phyloP scores from a whole-genome alignment of 2,113 vertebrate genomes.

The Tragelaphus imberbis region DNA sequence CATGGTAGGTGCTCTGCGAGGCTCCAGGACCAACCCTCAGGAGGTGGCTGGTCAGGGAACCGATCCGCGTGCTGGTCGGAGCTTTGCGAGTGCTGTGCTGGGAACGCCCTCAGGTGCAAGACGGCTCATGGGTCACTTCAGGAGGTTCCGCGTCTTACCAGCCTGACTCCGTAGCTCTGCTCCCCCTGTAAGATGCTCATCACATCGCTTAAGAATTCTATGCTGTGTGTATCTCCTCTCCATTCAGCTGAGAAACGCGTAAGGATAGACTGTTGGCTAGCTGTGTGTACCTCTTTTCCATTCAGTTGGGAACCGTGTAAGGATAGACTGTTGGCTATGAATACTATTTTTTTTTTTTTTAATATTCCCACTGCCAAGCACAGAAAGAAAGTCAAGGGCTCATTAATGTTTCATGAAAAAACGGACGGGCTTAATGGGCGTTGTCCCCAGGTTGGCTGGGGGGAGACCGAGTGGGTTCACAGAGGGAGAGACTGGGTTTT shows the following conservation, averaged over 20 bases:
- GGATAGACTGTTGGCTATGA: background rate
- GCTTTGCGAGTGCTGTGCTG: fast-evolving
- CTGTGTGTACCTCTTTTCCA: background rate
- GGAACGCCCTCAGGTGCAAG: fast-evolving
- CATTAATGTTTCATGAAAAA: background rate
- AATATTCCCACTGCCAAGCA: background rate
- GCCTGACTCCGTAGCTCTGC: fast-evolving
- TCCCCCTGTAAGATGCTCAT: fast-evolving
- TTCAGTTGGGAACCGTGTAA: fast-evolving
- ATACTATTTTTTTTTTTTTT: background rate
- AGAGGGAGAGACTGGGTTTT: background rate
- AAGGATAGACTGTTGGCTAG: background rate
- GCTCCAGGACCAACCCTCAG: background rate
- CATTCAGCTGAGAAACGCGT: fast-evolving
- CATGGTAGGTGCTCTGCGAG: fast-evolving
- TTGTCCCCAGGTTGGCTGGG: background rate
- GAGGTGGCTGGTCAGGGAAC: no score
- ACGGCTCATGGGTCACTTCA: fast-evolving
- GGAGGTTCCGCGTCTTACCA: fast-evolving
- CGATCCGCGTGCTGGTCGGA: fast-evolving
- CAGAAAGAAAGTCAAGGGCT: background rate
- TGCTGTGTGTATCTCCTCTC: background rate
- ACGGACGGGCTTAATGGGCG: background rate
- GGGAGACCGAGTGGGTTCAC: no score
- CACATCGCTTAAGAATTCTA: fast-evolving